Evolutionary conservation across 2,888 invertebrate genomes (phyloP).

Genomic region (Leptinotarsa haldemani): DNA sequence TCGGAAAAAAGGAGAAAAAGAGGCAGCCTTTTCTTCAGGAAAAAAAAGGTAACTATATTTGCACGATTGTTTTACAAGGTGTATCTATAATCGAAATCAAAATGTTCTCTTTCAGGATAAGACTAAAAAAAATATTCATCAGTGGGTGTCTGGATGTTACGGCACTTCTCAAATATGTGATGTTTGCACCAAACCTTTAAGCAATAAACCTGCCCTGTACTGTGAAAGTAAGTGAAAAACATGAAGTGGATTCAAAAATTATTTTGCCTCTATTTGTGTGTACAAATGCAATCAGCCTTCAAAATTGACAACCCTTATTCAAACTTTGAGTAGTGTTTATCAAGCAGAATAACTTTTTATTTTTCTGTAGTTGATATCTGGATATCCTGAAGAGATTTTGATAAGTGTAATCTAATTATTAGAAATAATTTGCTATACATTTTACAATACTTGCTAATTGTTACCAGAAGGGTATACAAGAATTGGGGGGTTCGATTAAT

Average conservation of each 20-base stretch:
- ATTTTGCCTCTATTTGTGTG: too few species aligned
- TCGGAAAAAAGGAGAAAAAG: slow-evolving; percentile 88
- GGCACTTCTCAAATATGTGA: slow-evolving; percentile 78
- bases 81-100: not conserved
- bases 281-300: too few species aligned
- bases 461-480: too few species aligned
- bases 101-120: slow-evolving; percentile 72
- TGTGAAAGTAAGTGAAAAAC: slow-evolving; percentile 80
- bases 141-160: slow-evolving; percentile 78
- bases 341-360: too few species aligned
- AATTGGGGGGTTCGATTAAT: too few species aligned
- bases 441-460: too few species aligned
- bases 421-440: too few species aligned
- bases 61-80: not conserved
- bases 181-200: slow-evolving; percentile 81
- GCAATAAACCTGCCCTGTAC: slow-evolving; percentile 84
- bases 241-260: not conserved
- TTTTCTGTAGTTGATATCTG: too few species aligned
- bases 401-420: too few species aligned
- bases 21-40: slow-evolving; percentile 90
- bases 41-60: slow-evolving; percentile 78
- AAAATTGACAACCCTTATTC: too few species aligned
- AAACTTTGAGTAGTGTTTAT: too few species aligned
- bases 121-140: slow-evolving; percentile 79
- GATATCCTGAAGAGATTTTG: too few species aligned